Percentiles rank a stretch among this genome's conserved stretches.
phyloP scores from a whole-genome alignment of 1,140 invertebrate genomes.

The Euwallacea fornicatus region DNA sequence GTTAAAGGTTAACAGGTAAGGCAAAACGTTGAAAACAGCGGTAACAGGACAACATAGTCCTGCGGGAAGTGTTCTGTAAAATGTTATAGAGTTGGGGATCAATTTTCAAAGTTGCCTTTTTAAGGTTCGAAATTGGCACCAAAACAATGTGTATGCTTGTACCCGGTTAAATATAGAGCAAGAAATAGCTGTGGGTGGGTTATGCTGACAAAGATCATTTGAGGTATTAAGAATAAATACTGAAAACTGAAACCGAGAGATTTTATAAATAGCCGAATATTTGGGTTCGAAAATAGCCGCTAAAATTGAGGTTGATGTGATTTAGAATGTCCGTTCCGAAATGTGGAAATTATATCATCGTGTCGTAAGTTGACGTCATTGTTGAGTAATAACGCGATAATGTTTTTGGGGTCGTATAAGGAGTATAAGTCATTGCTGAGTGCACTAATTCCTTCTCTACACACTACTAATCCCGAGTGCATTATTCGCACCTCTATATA shows the following conservation, averaged over 20 bases:
- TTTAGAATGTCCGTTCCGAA: not conserved
- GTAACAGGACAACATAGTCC: not conserved
- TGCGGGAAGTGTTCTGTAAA: no score
- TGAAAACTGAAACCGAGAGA: slow-evolving; percentile 9
- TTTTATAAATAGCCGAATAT: slow-evolving; percentile 12
- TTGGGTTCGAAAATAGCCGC: slow-evolving; percentile 10
- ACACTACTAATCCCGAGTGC: no score
- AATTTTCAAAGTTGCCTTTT: no score
- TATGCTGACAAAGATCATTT: no score
- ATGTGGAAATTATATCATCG: not conserved
- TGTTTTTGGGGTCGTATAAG: not conserved
- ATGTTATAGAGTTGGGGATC: no score
- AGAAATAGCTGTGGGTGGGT: not conserved
- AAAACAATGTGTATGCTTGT: no score
- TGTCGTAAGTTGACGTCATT: not conserved
- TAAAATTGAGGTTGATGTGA: slow-evolving; percentile 1
- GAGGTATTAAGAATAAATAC: not conserved
- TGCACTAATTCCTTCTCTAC: no score
- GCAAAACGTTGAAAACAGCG: slow-evolving; percentile 23
- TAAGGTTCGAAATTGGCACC: no score
- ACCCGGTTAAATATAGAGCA: no score
- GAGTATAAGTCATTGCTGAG: no score
- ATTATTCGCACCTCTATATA: no score
- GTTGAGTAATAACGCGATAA: not conserved
- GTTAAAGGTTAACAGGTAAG: slow-evolving; percentile 23